Conservation (phyloP, 1,140 invertebrate species). For the Zaprionus nigranus region DNA sequence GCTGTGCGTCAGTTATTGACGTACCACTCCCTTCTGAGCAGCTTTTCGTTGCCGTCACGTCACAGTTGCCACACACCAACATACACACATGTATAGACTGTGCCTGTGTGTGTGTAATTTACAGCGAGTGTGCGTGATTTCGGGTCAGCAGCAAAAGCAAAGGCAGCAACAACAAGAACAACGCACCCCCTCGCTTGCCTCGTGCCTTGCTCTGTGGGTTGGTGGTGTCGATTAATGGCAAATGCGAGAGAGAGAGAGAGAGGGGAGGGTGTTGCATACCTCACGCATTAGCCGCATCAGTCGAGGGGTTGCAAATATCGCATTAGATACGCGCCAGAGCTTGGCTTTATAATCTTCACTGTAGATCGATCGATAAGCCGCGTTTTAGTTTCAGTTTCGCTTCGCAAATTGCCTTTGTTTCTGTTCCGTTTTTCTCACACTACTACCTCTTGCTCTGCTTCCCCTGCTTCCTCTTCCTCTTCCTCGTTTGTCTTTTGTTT, state of each 20-base stretch:
- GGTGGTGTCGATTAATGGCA: conserved; percentile 43
- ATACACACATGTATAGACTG: background rate
- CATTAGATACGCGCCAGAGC: background rate
- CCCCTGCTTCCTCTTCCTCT: background rate
- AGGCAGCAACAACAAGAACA: conserved; percentile 54
- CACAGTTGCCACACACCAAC: conserved; percentile 51
- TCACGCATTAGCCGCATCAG: background rate
- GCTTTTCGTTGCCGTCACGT: conserved; percentile 63
- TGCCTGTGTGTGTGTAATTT: conserved; percentile 70
- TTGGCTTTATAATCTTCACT: conserved; percentile 13
- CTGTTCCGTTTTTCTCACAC: background rate
- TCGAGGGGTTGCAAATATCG: conserved; percentile 30
- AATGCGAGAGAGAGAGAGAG: background rate
- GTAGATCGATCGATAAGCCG: conserved; percentile 42
- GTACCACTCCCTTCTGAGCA: conserved; percentile 84
- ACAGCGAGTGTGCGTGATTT: conserved; percentile 82
- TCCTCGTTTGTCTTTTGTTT: conserved; percentile 13
- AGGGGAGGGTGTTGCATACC: background rate
- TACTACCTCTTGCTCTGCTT: background rate
- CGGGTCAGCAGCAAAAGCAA: conserved; percentile 65
- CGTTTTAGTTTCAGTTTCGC: background rate
- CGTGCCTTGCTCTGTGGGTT: conserved; percentile 28
- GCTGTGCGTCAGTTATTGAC: conserved; percentile 85
- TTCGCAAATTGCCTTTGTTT: conserved; percentile 4
- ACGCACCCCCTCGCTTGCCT: conserved; percentile 32